phyloP scores from a whole-genome alignment of 2,113 vertebrate species.

The Amia ocellicauda region DNA sequence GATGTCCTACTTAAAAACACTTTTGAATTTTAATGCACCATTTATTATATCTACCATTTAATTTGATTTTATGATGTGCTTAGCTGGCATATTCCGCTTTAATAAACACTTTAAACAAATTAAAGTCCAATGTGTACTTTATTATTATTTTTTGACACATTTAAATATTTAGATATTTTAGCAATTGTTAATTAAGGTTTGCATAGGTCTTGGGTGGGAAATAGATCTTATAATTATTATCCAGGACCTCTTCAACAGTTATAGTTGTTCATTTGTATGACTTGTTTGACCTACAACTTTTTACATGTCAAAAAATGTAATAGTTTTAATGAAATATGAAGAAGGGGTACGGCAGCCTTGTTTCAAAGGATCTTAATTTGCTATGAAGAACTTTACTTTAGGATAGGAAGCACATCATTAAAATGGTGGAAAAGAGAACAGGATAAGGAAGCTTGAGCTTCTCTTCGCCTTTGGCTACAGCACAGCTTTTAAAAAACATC shows the following conservation, averaged over 20 bases:
- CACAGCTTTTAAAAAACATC: conserved; percentile 53
- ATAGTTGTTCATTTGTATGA: conserved; percentile 55
- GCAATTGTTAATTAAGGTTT: conserved; percentile 43
- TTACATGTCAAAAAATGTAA: conserved; percentile 68
- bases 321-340: too few species aligned
- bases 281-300: conserved; percentile 53
- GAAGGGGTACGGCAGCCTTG: too few species aligned
- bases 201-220: conserved; percentile 42
- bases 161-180: conserved; percentile 38
- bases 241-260: too few species aligned
- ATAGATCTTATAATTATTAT: too few species aligned
- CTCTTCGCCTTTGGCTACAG: conserved; percentile 61
- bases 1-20: neutral
- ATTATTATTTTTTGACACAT: neutral
- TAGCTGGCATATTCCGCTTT: neutral
- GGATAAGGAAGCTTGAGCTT: conserved; percentile 58
- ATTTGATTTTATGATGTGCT: neutral
- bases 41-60: neutral
- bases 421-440: conserved; percentile 57
- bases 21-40: neutral
- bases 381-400: conserved; percentile 64
- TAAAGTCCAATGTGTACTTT: neutral
- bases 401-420: conserved; percentile 73
- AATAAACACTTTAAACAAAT: neutral
- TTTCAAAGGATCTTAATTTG: conserved; percentile 59